A percentile compares a stretch with the other conserved stretches of the same genome.
Evolutionary conservation across 2,113 vertebrate genomes (phyloP).

Genomic region (Diglossa brunneiventris): DNA sequence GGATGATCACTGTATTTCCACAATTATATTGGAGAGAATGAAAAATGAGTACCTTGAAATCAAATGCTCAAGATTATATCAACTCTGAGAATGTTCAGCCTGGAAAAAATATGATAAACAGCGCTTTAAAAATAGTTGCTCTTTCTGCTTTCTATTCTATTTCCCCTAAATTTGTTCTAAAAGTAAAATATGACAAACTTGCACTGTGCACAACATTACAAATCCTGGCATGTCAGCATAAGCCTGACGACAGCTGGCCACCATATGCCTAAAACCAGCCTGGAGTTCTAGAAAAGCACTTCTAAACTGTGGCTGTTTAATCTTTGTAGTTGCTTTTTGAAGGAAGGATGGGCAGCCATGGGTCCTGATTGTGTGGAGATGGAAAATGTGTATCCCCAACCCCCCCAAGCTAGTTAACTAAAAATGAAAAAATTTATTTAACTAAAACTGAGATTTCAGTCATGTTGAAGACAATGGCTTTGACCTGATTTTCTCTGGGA

Average conservation of each 20-base stretch:
- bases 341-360: background rate
- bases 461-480: background rate
- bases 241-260: background rate
- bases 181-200: background rate
- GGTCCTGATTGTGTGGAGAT: background rate
- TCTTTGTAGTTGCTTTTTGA: background rate
- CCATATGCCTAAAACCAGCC: background rate
- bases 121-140: background rate
- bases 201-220: background rate
- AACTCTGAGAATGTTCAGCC: background rate
- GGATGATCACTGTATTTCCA: background rate
- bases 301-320: background rate
- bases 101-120: background rate
- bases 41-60: background rate
- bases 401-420: background rate
- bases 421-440: background rate
- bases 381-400: rapidly evolving
- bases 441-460: background rate
- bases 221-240: background rate
- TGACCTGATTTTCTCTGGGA: background rate
- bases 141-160: background rate
- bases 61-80: background rate
- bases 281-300: background rate
- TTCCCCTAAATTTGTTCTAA: background rate
- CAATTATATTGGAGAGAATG: background rate